Evolutionary conservation across 2,113 vertebrate species (phyloP), one percentile per base, ranked within the genome.

Genomic region (Ammodytes dubius): DNA sequence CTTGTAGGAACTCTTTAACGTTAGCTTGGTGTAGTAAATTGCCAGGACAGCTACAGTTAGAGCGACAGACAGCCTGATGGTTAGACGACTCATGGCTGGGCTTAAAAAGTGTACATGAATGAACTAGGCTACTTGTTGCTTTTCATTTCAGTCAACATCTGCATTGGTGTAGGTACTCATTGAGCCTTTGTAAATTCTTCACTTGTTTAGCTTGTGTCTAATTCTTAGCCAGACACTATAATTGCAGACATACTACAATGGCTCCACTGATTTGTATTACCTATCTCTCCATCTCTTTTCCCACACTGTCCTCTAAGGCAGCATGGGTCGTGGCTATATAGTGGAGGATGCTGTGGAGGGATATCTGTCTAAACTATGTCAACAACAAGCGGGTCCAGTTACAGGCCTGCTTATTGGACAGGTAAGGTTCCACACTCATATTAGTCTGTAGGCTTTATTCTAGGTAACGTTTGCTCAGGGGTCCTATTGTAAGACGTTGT

Each of bases 381-480:
- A 85, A 52, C 81, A 79, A 66, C 81, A 74, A 61, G 79, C 60
- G 69, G 77, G 59, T 69, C 81, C 83, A 74, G 86, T 96, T 60
- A 97, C 96, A 39, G 98, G 98, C 9, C 92, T 99, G 69, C 90
- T 99, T 19, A 95, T 98, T 91, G 98, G 98, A 68, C 97, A 99
- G 95, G 98, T 98, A 92, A 89, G 78, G 49, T 39, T 53, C 10
- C 2, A 15, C 14, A 47, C 1, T 2, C 10, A 58, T 37, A 58
- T 13, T 13, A 59, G 12, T 42, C 19, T 53, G 70, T n/a, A 27
- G 27, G 27, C 27, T 27, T 27, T 15, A 9, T 13, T 13, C 27
- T 27, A 27, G 27, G 27, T 1, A 8, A 40, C 5, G 12, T 40
- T 13, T 42, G 0, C 6, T 54, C 17, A 53, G 2, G 43, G 14